Base-by-base conservation (phyloP, 2,797 vertebrate species). In the Pangasius sanitwongsei region DNA sequence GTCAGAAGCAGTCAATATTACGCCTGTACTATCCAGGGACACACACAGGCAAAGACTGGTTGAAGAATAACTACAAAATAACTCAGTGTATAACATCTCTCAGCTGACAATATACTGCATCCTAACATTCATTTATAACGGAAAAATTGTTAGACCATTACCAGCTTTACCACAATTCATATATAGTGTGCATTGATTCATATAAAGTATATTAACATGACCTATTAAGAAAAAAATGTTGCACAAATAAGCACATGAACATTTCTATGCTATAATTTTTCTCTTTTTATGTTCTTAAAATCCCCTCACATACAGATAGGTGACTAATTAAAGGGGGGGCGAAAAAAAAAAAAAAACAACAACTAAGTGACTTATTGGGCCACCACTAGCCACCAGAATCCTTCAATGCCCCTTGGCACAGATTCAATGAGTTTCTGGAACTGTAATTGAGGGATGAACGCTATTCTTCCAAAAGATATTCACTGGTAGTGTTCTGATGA, bases 1-100 rank as follows among this genome's bases (percentile, higher is more conserved):
- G 72, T 78, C 70, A 69, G 16, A 53, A 69, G 72, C 41, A 87
- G 34, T 77, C 85, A 86, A 75, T 69, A 87, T 84, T 48, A 72
- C 2, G 31, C 23, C 50, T 37, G 67, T 48, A n/a, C 15, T 53
- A 65, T 81, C 23, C 63, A 70, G 53, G 20, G 3, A 69, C 15
- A 70, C 6, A 69, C 57, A 50, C 6, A 12, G 12, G 1, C 6
- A 63, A 48, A 67, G 9, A 61, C 34, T 57, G 25, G 28, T n/a
- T 61, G 34, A 65, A 75, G 6, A 50, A 31, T 55, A 78, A 41
- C 37, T 44, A 5, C 48, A 59, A 44, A 13, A 65, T 37, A 57
- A 44, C 31, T 31, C 59, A 83, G n/a, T 48, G 13, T 18, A 37
- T 3, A 41, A 12, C 18, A 25, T 12, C n/a, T 34, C 15, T 78